Conservation (phyloP, 2,888 invertebrate species). For the Ferrisia virgata region DNA sequence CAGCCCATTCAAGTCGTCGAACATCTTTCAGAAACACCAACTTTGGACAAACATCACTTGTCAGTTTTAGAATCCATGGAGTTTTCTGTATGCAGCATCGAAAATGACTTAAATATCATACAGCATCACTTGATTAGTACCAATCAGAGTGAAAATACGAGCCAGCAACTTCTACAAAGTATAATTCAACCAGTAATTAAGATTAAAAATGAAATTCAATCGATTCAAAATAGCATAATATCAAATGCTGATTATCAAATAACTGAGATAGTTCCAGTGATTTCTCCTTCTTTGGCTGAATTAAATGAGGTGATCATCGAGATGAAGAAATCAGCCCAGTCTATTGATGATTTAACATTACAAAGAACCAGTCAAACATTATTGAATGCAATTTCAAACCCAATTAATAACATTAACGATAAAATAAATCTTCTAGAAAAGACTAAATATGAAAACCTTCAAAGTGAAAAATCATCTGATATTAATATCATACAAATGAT, state of each 20-base stretch:
- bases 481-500: not conserved
- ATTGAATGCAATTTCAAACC: slow-evolving; percentile 51
- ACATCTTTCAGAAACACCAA: not conserved
- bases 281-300: slow-evolving; percentile 52
- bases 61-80: slow-evolving; percentile 54
- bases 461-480: not conserved
- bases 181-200: slow-evolving; percentile 59
- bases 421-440: slow-evolving; percentile 52
- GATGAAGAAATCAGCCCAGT: slow-evolving; percentile 42
- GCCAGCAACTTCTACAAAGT: slow-evolving; percentile 52
- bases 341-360: slow-evolving; percentile 21
- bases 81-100: slow-evolving; percentile 61
- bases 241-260: slow-evolving; percentile 50
- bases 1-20: not conserved
- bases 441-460: not conserved
- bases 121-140: slow-evolving; percentile 54
- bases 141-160: slow-evolving; percentile 48
- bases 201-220: slow-evolving; percentile 58
- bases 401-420: slow-evolving; percentile 53
- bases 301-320: slow-evolving; percentile 48
- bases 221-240: slow-evolving; percentile 55
- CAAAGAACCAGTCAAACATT: slow-evolving; percentile 49
- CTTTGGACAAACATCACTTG: slow-evolving; percentile 48
- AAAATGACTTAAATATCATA: slow-evolving; percentile 57
- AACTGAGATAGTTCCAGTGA: slow-evolving; percentile 51